phyloP scores from a whole-genome alignment of 2,113 vertebrate species.

The Psettodes erumei region DNA sequence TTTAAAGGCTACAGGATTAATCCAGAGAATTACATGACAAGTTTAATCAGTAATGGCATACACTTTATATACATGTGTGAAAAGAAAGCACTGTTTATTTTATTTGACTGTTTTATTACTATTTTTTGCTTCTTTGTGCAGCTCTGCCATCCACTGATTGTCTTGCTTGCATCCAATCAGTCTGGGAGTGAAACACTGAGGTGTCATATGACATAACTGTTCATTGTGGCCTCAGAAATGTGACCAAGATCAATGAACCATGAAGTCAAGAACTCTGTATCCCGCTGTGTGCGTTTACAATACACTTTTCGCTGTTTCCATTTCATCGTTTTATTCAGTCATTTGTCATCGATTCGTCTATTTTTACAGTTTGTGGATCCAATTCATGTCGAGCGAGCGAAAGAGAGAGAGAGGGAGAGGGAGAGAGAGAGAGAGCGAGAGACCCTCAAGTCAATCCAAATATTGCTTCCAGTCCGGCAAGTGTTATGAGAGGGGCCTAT shows the following conservation, averaged over 20 bases:
- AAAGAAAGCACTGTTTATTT: neutral
- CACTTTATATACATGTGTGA: neutral
- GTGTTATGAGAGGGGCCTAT: constrained; percentile 63
- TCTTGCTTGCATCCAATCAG: neutral
- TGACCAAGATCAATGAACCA: neutral
- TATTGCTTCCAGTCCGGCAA: constrained; percentile 49
- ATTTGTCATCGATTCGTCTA: neutral
- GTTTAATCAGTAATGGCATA: no score
- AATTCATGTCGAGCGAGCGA: neutral
- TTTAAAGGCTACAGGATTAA: neutral
- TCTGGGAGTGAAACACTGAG: neutral
- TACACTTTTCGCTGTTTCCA: no score
- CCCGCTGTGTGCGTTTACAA: no score
- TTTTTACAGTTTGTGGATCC: constrained; percentile 6
- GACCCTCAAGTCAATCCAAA: constrained; percentile 38
- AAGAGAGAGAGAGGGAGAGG: neutral
- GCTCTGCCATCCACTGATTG: neutral
- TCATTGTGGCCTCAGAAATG: neutral
- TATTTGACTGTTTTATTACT: no score
- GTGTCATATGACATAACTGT: neutral
- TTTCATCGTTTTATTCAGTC: neutral
- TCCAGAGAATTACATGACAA: neutral
- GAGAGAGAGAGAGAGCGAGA: constrained; percentile 15
- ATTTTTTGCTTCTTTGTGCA: neutral
- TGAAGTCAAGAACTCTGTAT: no score